Evolutionary conservation across 1,140 invertebrate species (phyloP), one percentile per base, ranked within the genome.

Genomic region (Bombus cullumanus): DNA sequence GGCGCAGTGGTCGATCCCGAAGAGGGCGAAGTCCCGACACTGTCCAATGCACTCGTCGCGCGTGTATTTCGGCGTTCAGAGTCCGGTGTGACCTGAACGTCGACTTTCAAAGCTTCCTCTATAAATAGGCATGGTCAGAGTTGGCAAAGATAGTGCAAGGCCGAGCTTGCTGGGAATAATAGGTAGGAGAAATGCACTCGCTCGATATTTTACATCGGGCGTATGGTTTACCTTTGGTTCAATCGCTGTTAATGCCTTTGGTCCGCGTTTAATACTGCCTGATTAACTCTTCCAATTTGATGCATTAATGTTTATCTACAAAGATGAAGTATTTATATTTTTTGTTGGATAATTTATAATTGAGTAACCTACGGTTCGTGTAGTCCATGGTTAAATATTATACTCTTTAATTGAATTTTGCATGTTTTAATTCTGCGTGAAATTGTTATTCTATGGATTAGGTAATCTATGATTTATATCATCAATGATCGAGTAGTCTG

Each of bases 71-170:
- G 43, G 81, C 64, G 73, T 83, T 76, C 80, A 68, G 72, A 81
- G 85, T 83, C 71, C 85, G 85, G 37, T 62, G 69, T 74, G 72
- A 86, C 81, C 73, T 86, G 81, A 81, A 83, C 85, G 68, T 77
- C 85, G 81, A 86, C 75, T 86, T 86, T 86, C 81, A 71, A 81
- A 83, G 85, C 81, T 83, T 76, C 72, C n/a, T n/a, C 74, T 86
- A 86, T 83, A 84, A 83, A 86, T 78, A 83, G 81, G 57, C 74
- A 73, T 77, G 74, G 75, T 68, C 81, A 77, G 75, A 83, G 81
- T 79, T 79, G 81, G 57, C 85, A 59, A 76, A 78, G 75, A 76
- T 86, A 72, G 81, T 76, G 85, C 85, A 86, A 86, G 85, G 85
- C 81, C 85, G 85, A 71, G 81, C 72, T 74, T 34, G 82, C 47